Percentiles rank a stretch among this genome's conserved stretches.
phyloP scores from a whole-genome alignment of 1,140 invertebrate genomes.

The Thrips palmi region DNA sequence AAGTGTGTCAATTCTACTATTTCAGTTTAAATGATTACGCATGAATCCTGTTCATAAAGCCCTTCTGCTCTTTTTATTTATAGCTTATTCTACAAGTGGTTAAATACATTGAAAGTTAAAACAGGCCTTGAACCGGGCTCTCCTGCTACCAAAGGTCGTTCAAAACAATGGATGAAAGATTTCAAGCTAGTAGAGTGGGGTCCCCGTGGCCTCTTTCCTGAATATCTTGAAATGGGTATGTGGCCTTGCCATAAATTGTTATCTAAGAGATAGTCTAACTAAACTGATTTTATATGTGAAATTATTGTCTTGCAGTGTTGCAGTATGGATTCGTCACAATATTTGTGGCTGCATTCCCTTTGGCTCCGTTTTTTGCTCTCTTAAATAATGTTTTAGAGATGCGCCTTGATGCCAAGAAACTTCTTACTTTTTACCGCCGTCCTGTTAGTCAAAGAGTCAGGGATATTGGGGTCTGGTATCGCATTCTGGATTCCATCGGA shows the following conservation, averaged over 20 bases:
- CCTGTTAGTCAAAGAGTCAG: slow-evolving; percentile 68
- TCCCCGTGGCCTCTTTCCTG: slow-evolving; percentile 79
- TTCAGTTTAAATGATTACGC: neutral
- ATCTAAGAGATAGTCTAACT: neutral
- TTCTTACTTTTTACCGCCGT: slow-evolving; percentile 61
- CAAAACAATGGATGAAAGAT: slow-evolving; percentile 74
- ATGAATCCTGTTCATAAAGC: neutral
- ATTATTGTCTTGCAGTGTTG: slow-evolving; percentile 35
- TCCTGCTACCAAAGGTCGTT: slow-evolving; percentile 14
- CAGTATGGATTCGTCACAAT: slow-evolving; percentile 84
- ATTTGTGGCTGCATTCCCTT: slow-evolving; percentile 76
- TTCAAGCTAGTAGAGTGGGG: slow-evolving; percentile 79
- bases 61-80: slow-evolving; percentile 9
- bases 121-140: slow-evolving; percentile 22
- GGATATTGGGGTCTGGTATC: slow-evolving; percentile 84
- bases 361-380: slow-evolving; percentile 74
- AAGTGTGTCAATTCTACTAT: slow-evolving; percentile 10
- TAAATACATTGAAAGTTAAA: slow-evolving; percentile 43
- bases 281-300: slow-evolving; percentile 8
- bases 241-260: too few relatives aligned
- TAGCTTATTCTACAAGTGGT: slow-evolving; percentile 46
- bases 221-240: slow-evolving; percentile 94
- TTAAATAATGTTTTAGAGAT: slow-evolving; percentile 81
- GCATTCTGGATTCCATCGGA: slow-evolving; percentile 74
- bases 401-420: slow-evolving; percentile 71